Conservation (phyloP, 2,888 invertebrate genomes). For the Drosophila limbata region DNA sequence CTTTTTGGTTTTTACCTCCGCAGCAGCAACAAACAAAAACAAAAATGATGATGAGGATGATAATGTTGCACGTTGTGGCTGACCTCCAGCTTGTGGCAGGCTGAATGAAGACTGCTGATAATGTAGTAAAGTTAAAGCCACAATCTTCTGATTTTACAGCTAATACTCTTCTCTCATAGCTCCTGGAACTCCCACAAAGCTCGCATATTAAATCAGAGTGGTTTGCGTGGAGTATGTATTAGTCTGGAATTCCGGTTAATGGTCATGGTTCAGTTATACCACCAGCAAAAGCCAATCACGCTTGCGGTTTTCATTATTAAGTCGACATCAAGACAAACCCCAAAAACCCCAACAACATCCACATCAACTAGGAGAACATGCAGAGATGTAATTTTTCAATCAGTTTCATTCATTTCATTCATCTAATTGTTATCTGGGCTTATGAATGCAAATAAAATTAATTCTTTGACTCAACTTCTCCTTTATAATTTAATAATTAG, state of each 20-base stretch:
- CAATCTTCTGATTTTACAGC: slow-evolving; percentile 19
- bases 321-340: not conserved
- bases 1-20: slow-evolving; percentile 23
- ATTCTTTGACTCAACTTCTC: not conserved
- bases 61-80: slow-evolving; percentile 3
- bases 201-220: slow-evolving; percentile 30
- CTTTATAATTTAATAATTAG: too few species aligned
- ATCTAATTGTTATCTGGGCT: not conserved
- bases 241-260: slow-evolving; percentile 43
- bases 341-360: not conserved
- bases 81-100: slow-evolving; percentile 33
- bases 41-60: not conserved
- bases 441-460: not conserved
- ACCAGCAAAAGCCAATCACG: not conserved
- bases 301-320: not conserved
- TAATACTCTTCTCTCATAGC: slow-evolving; percentile 6
- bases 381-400: not conserved
- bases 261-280: slow-evolving; percentile 10
- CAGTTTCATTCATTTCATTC: not conserved
- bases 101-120: slow-evolving; percentile 31
- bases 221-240: slow-evolving; percentile 29
- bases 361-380: not conserved
- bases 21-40: not conserved
- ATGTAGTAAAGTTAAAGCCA: slow-evolving; percentile 54
- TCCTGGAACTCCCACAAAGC: slow-evolving; percentile 1